These are phyloP conservation scores for Solenodon paradoxus DNA, from an alignment of 2,113 vertebrate genomes.

Conservation along the genomic window DNA sequence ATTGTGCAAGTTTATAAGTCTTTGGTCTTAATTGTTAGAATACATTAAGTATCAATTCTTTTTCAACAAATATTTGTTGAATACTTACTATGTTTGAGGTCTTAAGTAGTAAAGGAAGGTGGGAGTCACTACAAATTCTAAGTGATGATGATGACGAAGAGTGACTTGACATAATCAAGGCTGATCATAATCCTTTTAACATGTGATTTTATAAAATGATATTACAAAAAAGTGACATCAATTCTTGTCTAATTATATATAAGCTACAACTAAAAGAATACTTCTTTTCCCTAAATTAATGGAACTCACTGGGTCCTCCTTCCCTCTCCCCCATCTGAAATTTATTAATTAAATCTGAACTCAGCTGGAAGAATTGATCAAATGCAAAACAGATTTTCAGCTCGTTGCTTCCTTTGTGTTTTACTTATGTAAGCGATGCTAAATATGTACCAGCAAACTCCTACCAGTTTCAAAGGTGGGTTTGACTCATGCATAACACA, in stretches of 20 bases:
- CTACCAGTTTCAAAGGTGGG: conserved; percentile 2
- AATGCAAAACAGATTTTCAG: conserved; percentile 18
- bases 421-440: neutral
- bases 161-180: neutral
- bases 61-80: neutral
- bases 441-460: neutral
- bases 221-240: neutral
- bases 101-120: neutral
- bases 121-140: neutral
- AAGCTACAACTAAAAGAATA: neutral
- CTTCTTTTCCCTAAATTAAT: conserved; percentile 23
- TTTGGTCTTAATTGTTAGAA: conserved; percentile 24
- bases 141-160: neutral
- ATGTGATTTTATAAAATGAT: neutral
- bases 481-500: neutral
- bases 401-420: neutral
- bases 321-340: neutral
- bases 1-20: neutral
- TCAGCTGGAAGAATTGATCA: neutral
- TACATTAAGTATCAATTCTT: neutral
- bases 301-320: neutral
- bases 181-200: neutral
- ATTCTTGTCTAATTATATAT: neutral
- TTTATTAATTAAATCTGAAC: conserved; percentile 41
- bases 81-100: neutral